Evolutionary conservation across 2,888 invertebrate genomes (phyloP).

Genomic region (Epistrophe grossulariae): DNA sequence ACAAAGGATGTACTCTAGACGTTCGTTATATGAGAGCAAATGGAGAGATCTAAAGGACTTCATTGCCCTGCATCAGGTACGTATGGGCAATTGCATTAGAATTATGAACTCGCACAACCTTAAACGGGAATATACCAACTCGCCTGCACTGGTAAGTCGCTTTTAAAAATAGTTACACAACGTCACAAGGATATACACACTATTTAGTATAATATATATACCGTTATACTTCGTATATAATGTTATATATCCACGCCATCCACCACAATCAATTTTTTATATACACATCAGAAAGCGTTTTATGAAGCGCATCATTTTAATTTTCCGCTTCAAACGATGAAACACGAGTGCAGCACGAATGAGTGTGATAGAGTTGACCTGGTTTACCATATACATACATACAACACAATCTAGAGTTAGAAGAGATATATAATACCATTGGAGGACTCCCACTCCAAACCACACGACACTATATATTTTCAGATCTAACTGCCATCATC

Average conservation of each 20-base stretch:
- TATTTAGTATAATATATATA: slow-evolving; percentile 41
- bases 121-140: slow-evolving; percentile 73
- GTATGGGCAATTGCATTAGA: slow-evolving; percentile 77
- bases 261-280: slow-evolving; percentile 30
- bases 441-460: slow-evolving; percentile 28
- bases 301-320: slow-evolving; percentile 68
- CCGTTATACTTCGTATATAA: not conserved
- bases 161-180: slow-evolving; percentile 74
- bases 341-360: slow-evolving; percentile 67
- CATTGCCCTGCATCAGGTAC: slow-evolving; percentile 92
- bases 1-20: slow-evolving; percentile 97
- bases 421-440: not conserved
- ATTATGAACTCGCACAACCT: slow-evolving; percentile 75
- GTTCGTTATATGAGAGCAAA: slow-evolving; percentile 97
- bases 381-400: slow-evolving; percentile 57
- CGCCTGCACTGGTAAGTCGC: slow-evolving; percentile 69
- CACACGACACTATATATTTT: not conserved
- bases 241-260: not conserved
- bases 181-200: slow-evolving; percentile 60
- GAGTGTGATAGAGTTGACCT: slow-evolving; percentile 69
- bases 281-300: slow-evolving; percentile 41
- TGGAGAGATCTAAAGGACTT: slow-evolving; percentile 98
- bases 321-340: slow-evolving; percentile 66
- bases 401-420: slow-evolving; percentile 3
- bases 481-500: not conserved